Conservation (phyloP, 2,113 vertebrate species). For the Sclerurus mexicanus region DNA sequence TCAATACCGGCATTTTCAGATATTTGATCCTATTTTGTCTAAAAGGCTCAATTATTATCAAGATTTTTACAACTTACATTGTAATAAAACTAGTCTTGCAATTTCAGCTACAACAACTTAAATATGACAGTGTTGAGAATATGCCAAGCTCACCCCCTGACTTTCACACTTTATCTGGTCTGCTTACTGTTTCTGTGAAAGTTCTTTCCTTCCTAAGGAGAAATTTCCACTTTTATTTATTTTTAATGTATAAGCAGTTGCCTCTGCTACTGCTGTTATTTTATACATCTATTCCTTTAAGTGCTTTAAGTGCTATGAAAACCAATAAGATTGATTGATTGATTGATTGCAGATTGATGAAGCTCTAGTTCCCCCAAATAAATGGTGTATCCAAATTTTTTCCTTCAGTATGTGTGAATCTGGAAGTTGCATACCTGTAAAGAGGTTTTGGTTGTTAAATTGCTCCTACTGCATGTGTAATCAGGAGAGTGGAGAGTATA, state of each 20-base stretch:
- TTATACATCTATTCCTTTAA: not conserved
- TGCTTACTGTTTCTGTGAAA: not conserved
- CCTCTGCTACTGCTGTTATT: not conserved
- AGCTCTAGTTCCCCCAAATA: not conserved
- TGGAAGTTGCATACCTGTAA: not conserved
- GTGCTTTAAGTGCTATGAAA: not conserved
- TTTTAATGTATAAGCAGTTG: not conserved
- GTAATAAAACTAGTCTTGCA: not conserved
- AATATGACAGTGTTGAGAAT: not conserved
- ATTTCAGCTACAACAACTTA: not conserved
- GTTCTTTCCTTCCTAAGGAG: not conserved
- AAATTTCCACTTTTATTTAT: not conserved
- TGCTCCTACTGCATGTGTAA: not conserved
- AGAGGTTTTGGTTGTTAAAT: not conserved
- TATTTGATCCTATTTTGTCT: conserved; percentile 1
- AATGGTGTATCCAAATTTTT: not conserved
- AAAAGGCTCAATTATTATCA: not conserved
- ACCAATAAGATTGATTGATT: not conserved
- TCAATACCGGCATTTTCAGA: not conserved
- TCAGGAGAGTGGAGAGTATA: not conserved
- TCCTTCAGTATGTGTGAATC: not conserved
- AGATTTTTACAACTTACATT: not conserved
- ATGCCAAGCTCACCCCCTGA: not conserved
- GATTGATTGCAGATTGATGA: not conserved
- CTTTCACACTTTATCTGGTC: conserved; percentile 2